Evolutionary conservation across 2,888 invertebrate species (phyloP), one percentile per base, ranked within the genome.

Genomic region (Seira ritae): DNA sequence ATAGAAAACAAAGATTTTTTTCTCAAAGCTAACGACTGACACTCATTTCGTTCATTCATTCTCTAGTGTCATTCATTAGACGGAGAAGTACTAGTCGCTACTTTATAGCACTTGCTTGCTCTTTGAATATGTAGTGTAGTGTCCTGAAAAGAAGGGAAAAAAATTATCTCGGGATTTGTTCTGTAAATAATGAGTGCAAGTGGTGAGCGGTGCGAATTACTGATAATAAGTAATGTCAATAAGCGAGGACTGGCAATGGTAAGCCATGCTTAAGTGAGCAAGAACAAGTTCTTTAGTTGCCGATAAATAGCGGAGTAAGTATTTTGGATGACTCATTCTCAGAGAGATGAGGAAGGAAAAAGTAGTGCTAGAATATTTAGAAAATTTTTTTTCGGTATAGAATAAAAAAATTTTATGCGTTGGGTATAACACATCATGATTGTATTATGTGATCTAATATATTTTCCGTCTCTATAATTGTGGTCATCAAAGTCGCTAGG

Each of bases 61-160:
- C n/a, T 55, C 17, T 55, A 55, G 55, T 55, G 55, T 55, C 55
- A 55, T 55, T 55, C 55, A 55, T 55, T 55, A 55, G 55, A 55
- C 55, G 31, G 8, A 31, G 31, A 31, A 31, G 31, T 4, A 31
- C 2, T 31, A 31, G 2, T 31, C 8, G 31, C 31, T 31, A 31
- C 31, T 31, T 31, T 31, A n/a, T n/a, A 31, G 31, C 55, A 17
- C 55, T 2, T 3, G 55, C 55, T 55, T 12, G 55, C 55, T 55
- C 17, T 55, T 31, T 31, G n/a, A n/a, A n/a, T n/a, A n/a, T n/a
- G n/a, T n/a, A n/a, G n/a, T 42, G 42, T 12, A 8, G 6, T 42
- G 6, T 6, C 42, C 12, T 55, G 15, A 55, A 55, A 55, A 55
- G 2, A 55, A 55, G 12, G 15, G 12, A 17, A 31, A 31, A 31